Evolutionary conservation across 1,140 invertebrate genomes (phyloP).

Genomic region (Saxidomus purpurata): DNA sequence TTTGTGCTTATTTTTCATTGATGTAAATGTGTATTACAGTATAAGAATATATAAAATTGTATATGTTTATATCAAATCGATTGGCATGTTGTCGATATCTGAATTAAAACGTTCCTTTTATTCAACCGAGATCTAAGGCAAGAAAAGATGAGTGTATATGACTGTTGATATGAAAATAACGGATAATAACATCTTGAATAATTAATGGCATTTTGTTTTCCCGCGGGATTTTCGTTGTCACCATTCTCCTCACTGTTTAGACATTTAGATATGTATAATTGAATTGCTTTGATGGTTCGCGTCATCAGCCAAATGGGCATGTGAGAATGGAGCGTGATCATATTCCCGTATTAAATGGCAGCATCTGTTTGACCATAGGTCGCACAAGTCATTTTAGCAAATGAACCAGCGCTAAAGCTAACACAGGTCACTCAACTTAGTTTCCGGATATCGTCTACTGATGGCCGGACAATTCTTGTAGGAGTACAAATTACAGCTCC

Average conservation of each 20-base stretch:
- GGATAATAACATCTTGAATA: slow-evolving; percentile 20
- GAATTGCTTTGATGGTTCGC: background rate
- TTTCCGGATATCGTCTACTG: too few species aligned
- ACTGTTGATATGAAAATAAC: background rate
- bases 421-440: too few species aligned
- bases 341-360: background rate
- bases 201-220: slow-evolving; percentile 1
- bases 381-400: background rate
- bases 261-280: slow-evolving; percentile 18
- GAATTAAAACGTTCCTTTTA: too few species aligned
- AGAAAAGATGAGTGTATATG: background rate
- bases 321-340: background rate
- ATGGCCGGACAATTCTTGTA: too few species aligned
- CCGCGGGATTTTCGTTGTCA: background rate
- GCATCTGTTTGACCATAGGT: slow-evolving; percentile 2
- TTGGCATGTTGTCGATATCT: too few species aligned
- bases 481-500: too few species aligned
- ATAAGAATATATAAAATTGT: too few species aligned
- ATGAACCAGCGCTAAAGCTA: too few species aligned
- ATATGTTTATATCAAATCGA: too few species aligned
- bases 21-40: too few species aligned
- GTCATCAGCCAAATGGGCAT: background rate
- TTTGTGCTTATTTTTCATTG: too few species aligned
- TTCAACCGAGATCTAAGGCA: too few species aligned
- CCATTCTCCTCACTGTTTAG: background rate